A percentile compares a stretch with the other conserved stretches of the same genome.
Conservation (phyloP, 92 coral and sea anemone species). For the Scolanthus callimorphus region DNA sequence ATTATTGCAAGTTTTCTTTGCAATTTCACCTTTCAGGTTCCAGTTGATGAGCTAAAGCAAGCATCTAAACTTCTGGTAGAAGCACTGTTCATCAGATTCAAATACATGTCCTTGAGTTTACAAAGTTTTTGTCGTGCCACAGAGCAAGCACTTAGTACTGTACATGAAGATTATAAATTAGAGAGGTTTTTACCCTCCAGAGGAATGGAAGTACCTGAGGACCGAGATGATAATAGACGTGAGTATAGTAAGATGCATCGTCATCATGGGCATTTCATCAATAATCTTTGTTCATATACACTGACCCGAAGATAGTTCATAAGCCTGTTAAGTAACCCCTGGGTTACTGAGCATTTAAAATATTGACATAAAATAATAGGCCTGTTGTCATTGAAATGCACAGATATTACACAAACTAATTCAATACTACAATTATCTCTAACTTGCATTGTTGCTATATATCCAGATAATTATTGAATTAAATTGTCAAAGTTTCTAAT, state of each 20-base stretch:
- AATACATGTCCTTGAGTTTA: constrained; percentile 89
- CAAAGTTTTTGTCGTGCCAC: constrained; percentile 88
- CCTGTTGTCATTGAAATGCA: background rate
- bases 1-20: too few relatives aligned
- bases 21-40: constrained; percentile 64
- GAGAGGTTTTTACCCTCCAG: constrained; percentile 49
- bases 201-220: constrained; percentile 41
- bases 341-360: background rate
- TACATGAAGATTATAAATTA: constrained; percentile 72
- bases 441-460: too few relatives aligned
- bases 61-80: constrained; percentile 91
- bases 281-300: too few relatives aligned
- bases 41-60: constrained; percentile 85
- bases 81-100: constrained; percentile 88
- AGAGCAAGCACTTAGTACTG: constrained; percentile 70
- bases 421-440: too few relatives aligned
- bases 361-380: too few relatives aligned
- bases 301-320: too few relatives aligned
- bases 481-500: too few relatives aligned
- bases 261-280: too few relatives aligned
- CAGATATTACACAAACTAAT: background rate
- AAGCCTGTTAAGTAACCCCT: background rate
- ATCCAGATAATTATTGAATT: too few relatives aligned
- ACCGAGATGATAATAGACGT: constrained; percentile 22
- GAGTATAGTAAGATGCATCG: too few relatives aligned